Base-by-base conservation (phyloP, 2,113 vertebrate genomes). In the Nothocercus julius region DNA sequence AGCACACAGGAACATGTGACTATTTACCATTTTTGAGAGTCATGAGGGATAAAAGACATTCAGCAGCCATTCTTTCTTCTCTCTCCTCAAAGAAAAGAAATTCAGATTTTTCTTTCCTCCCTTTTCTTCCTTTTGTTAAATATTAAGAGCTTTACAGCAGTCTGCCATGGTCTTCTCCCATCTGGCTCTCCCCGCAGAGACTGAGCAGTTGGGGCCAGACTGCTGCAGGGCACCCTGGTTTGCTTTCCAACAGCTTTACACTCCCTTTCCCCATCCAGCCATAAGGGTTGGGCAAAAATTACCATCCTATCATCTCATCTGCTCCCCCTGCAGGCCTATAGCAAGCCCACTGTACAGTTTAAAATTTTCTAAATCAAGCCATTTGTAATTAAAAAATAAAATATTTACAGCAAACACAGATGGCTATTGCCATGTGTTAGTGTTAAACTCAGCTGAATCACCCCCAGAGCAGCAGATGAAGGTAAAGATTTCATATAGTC, bases 351-450 rank as follows among this genome's bases (percentile, higher is more conserved):
- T 32, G 59, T 44, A 58, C 4, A 3, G 1, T 34, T 59, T 72
- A n/a, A 75, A 53, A 61, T 80, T 66, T 90, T 79, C 92, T 83
- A 91, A 75, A 95, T 72, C 82, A 64, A 95, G 68, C 34, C 82
- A 86, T 84, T 96, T 96, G 85, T 68, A 97, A 97, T 96, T 90
- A 96, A 96, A 95, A 96, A 95, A 56, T 78, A 93, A 94, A 96
- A 96, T 96, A 96, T 95, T 96, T 90, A 96, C 94, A 96, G 93
- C 85, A 96, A 97, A 96, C 94, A 97, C 95, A 97, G 94, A 96
- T 96, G 95, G 88, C 82, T 96, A 81, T 75, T 94, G 94, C 76
- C 93, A 97, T 95, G 92, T 95, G 94, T 86, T 94, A 93, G 68
- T 82, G 83, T 92, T 94, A 86, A 94, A 91, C 74, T 61, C 62